A percentile compares a stretch with the other conserved stretches of the same genome.
phyloP scores from a whole-genome alignment of 2,113 vertebrate species.

The Asarcornis scutulata region DNA sequence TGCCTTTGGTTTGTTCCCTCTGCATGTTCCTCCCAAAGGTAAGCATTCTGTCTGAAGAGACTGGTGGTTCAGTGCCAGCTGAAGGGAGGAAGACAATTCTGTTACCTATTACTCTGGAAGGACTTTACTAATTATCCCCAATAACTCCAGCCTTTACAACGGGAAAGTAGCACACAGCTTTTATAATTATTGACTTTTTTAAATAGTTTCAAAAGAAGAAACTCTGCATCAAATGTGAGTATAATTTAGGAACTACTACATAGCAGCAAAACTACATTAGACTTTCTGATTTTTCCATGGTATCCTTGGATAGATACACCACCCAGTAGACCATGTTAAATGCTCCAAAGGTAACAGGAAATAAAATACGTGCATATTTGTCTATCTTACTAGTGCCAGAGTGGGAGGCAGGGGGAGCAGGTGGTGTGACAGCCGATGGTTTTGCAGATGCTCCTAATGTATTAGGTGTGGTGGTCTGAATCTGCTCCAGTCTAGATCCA shows the following conservation, averaged over 20 bases:
- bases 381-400: slow-evolving; percentile 98
- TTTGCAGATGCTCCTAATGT: slow-evolving; percentile 80
- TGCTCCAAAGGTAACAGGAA: slow-evolving; percentile 95
- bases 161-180: slow-evolving; percentile 74
- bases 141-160: slow-evolving; percentile 72
- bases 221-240: slow-evolving; percentile 75
- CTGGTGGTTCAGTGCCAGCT: slow-evolving; percentile 39
- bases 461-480: slow-evolving; percentile 84
- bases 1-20: neutral
- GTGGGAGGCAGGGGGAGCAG: slow-evolving; percentile 77
- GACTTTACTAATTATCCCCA: slow-evolving; percentile 63
- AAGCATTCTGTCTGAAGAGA: slow-evolving; percentile 25
- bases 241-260: slow-evolving; percentile 75
- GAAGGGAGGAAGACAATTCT: slow-evolving; percentile 55
- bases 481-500: slow-evolving; percentile 88
- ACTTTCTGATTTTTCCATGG: slow-evolving; percentile 88
- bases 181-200: slow-evolving; percentile 76
- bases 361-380: slow-evolving; percentile 98
- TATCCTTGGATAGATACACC: slow-evolving; percentile 98
- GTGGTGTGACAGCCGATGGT: slow-evolving; percentile 66
- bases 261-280: slow-evolving; percentile 81
- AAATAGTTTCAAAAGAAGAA: slow-evolving; percentile 81
- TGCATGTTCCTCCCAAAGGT: slow-evolving; percentile 21
- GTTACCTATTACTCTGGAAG: slow-evolving; percentile 44
- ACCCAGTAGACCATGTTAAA: slow-evolving; percentile 99